These are phyloP conservation scores for Cryptomyrus ogoouensis DNA, from an alignment of 2,113 vertebrate species.

Conservation along the genomic window DNA sequence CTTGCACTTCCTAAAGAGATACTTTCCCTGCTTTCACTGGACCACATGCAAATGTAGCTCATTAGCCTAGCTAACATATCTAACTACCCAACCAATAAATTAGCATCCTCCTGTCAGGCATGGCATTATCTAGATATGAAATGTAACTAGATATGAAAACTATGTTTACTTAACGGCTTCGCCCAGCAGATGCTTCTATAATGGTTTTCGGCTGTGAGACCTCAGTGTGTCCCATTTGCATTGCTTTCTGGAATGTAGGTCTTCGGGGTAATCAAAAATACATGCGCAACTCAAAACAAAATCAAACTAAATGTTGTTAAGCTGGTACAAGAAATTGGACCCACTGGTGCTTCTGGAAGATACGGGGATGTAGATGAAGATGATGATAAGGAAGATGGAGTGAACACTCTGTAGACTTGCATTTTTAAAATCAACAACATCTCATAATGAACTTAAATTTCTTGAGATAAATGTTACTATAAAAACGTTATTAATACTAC, in stretches of 20 bases:
- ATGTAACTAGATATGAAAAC: background rate
- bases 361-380: background rate
- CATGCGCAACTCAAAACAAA: background rate
- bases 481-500: background rate
- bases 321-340: background rate
- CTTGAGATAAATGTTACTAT: background rate
- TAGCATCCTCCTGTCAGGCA: background rate
- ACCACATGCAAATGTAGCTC: background rate
- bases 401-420: background rate
- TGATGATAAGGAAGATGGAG: background rate
- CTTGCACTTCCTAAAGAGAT: background rate
- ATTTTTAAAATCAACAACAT: background rate
- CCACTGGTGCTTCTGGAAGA: background rate
- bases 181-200: background rate
- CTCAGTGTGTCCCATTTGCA: background rate
- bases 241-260: background rate
- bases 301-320: background rate
- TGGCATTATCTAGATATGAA: background rate
- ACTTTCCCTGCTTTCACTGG: background rate
- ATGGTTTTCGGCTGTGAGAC: background rate
- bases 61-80: background rate
- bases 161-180: background rate
- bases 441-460: background rate
- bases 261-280: background rate
- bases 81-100: constrained; percentile 5